Conservation (phyloP, 2,113 vertebrate species). For the Tachysurus vachellii region DNA sequence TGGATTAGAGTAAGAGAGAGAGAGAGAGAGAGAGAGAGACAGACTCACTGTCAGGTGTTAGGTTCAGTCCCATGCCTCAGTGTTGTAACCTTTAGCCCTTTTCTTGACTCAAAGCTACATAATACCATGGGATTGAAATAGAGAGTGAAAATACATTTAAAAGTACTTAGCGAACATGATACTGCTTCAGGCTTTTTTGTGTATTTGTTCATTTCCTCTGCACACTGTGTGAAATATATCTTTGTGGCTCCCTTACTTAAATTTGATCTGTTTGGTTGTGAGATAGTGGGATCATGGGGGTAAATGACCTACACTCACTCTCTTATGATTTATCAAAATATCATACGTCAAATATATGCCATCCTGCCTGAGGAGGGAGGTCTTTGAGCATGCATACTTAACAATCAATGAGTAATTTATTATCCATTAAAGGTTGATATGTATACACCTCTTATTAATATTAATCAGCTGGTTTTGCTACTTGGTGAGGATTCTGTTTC, state of each 20-base stretch:
- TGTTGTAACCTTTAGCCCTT: constrained; percentile 75
- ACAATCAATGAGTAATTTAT: constrained; percentile 62
- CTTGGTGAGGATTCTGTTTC: constrained; percentile 56
- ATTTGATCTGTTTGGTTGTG: constrained; percentile 63
- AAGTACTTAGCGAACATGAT: constrained; percentile 69
- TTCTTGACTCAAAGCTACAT: constrained; percentile 69
- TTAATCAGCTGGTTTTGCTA: constrained; percentile 60
- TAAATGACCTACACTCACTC: constrained; percentile 55
- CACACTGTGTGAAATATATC: constrained; percentile 53
- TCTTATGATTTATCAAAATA: constrained; percentile 65
- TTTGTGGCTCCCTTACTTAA: constrained; percentile 50
- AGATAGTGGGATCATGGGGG: constrained; percentile 16
- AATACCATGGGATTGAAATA: constrained; percentile 70
- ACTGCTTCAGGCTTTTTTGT: constrained; percentile 58
- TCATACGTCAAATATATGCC: constrained; percentile 54
- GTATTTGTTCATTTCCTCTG: constrained; percentile 64
- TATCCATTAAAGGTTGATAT: constrained; percentile 67
- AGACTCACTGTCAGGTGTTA: constrained; percentile 71
- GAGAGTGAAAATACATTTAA: constrained; percentile 72
- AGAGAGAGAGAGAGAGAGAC: constrained; percentile 29
- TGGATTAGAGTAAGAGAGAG: constrained; percentile 21
- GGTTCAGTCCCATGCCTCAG: constrained; percentile 75
- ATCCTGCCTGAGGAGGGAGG: constrained; percentile 49
- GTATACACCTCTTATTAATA: constrained; percentile 70
- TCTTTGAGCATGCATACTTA: constrained; percentile 57